Evolutionary conservation across 2,797 vertebrate genomes (phyloP).

Genomic region (Lates japonicus): DNA sequence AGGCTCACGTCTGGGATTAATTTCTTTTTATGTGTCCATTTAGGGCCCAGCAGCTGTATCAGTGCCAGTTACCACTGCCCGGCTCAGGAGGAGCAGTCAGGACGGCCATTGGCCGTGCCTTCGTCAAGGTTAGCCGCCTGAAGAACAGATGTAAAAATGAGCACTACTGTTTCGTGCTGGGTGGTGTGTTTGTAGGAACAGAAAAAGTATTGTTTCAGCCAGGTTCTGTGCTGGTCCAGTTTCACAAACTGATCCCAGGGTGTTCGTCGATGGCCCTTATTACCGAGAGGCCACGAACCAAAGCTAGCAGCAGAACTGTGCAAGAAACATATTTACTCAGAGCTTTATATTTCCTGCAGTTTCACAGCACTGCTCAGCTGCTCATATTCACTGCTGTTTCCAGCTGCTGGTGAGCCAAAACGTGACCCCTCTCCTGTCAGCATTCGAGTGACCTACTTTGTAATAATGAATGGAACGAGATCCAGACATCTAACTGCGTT

Average conservation of each 20-base stretch:
- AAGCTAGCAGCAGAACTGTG: slow-evolving; percentile 88
- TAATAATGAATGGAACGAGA: slow-evolving; percentile 99
- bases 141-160: slow-evolving; percentile 8
- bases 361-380: slow-evolving; percentile 6
- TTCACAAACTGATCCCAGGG: slow-evolving; percentile 92
- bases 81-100: slow-evolving; percentile 92
- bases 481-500: slow-evolving; percentile 98
- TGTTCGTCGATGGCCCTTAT: slow-evolving; percentile 95
- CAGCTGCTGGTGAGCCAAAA: slow-evolving; percentile 88
- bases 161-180: background rate
- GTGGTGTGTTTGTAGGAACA: background rate
- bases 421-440: slow-evolving; percentile 91
- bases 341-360: background rate
- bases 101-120: slow-evolving; percentile 93
- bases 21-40: no score
- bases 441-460: slow-evolving; percentile 98
- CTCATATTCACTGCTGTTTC: no score
- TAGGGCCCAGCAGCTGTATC: slow-evolving; percentile 94
- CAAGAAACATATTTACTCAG: slow-evolving; percentile 71
- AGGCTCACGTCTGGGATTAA: slow-evolving; percentile 8
- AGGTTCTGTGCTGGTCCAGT: slow-evolving; percentile 95
- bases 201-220: slow-evolving; percentile 17
- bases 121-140: slow-evolving; percentile 90
- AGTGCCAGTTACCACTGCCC: slow-evolving; percentile 91
- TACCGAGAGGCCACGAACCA: slow-evolving; percentile 95